Evolutionary conservation across 2,888 invertebrate species (phyloP).

Genomic region (Phaedon cochleariae): DNA sequence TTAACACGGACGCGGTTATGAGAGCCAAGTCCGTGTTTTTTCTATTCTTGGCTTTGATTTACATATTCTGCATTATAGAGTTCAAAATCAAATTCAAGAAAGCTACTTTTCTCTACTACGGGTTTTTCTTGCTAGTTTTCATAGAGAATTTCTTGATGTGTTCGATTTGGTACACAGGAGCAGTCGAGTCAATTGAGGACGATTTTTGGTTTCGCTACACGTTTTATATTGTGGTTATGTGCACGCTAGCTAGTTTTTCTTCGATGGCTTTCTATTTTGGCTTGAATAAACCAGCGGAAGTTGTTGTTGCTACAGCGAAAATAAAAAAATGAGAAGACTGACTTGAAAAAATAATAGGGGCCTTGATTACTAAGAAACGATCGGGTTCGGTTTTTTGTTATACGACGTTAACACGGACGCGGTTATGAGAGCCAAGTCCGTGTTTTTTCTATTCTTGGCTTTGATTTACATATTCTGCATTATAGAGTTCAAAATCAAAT

Average conservation of each 20-base stretch:
- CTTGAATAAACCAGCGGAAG: slow-evolving; percentile 69
- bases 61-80: slow-evolving; percentile 80
- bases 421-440: slow-evolving; percentile 54
- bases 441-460: slow-evolving; percentile 76
- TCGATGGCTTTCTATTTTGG: slow-evolving; percentile 72
- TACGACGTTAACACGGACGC: slow-evolving; percentile 70
- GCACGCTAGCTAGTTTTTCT: slow-evolving; percentile 68
- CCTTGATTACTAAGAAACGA: too few species aligned
- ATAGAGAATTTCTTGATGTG: slow-evolving; percentile 75
- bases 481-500: slow-evolving; percentile 82
- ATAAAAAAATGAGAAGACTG: slow-evolving; percentile 15
- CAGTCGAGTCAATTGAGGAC: slow-evolving; percentile 64
- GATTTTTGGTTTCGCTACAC: slow-evolving; percentile 78
- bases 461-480: slow-evolving; percentile 79
- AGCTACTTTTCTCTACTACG: slow-evolving; percentile 73
- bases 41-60: slow-evolving; percentile 76
- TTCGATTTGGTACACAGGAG: slow-evolving; percentile 71
- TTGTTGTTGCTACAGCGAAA: slow-evolving; percentile 47
- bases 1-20: slow-evolving; percentile 65
- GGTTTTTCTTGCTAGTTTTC: slow-evolving; percentile 73
- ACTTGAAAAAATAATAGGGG: too few species aligned
- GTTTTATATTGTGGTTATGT: slow-evolving; percentile 69
- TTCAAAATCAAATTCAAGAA: slow-evolving; percentile 81
- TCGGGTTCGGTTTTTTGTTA: slow-evolving; percentile 69
- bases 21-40: slow-evolving; percentile 66